phyloP scores from a whole-genome alignment of 2,113 vertebrate genomes.

The Laterallus jamaicensis region DNA sequence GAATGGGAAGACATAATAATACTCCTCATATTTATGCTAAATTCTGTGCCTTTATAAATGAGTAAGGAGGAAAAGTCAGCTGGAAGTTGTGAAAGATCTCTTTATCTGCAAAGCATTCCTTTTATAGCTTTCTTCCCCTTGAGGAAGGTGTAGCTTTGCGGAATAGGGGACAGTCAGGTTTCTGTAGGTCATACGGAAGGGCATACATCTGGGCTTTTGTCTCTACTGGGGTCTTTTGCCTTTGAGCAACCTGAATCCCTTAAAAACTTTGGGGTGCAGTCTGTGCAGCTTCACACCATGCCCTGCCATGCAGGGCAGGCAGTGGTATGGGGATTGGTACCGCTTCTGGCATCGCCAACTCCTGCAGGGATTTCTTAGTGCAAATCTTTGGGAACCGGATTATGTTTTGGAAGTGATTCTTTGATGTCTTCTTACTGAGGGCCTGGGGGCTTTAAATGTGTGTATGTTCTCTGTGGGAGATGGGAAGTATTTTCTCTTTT shows the following conservation, averaged over 20 bases:
- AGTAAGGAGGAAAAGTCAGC: not conserved
- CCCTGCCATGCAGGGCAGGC: not conserved
- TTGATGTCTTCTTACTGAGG: slow-evolving; percentile 49
- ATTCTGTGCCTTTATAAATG: not conserved
- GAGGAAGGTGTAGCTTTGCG: not conserved
- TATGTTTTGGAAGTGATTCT: slow-evolving; percentile 53
- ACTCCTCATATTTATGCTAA: not conserved
- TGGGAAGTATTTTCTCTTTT: slow-evolving; percentile 39
- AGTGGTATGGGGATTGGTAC: not conserved
- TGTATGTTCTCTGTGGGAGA: slow-evolving; percentile 39
- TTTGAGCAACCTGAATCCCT: accelerated
- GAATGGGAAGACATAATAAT: not conserved
- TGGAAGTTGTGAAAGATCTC: slow-evolving; percentile 17
- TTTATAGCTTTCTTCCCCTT: not conserved
- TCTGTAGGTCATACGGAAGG: not conserved
- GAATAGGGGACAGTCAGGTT: not conserved
- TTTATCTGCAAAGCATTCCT: not conserved
- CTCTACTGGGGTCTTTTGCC: not conserved
- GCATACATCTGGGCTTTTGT: not conserved
- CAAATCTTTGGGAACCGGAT: slow-evolving; percentile 53
- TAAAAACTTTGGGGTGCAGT: not conserved
- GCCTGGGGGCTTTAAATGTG: not conserved
- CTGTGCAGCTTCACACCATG: not conserved
- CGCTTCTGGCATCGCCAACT: not conserved
- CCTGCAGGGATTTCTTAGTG: slow-evolving; percentile 50